These are phyloP conservation scores for Eumaeus atala DNA, from an alignment of 1,140 invertebrate genomes.

Conservation along the genomic window DNA sequence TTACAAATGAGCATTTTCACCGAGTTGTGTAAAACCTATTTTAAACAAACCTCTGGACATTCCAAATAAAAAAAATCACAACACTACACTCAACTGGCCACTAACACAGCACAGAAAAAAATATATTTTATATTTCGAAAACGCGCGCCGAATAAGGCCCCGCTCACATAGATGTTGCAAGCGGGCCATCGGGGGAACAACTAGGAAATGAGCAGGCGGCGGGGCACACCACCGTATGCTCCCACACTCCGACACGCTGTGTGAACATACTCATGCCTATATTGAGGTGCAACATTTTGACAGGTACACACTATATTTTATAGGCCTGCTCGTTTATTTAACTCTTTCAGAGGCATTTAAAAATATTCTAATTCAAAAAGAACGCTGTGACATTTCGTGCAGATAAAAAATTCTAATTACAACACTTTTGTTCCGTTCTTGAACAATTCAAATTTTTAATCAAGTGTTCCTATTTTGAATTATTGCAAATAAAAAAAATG, in stretches of 20 bases:
- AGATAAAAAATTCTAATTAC: background rate
- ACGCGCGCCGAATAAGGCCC: slow-evolving; percentile 61
- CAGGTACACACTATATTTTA: slow-evolving; percentile 52
- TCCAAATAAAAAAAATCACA: slow-evolving; percentile 30
- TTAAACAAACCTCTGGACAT: slow-evolving; percentile 30
- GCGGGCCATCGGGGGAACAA: slow-evolving; percentile 64
- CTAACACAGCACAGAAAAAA: slow-evolving; percentile 39
- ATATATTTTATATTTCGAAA: slow-evolving; percentile 43
- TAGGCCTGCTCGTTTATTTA: slow-evolving; percentile 20
- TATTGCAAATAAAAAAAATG: slow-evolving; percentile 34
- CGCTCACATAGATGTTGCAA: slow-evolving; percentile 68
- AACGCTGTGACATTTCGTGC: too few relatives aligned
- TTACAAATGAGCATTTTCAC: slow-evolving; percentile 14
- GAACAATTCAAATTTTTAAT: slow-evolving; percentile 30
- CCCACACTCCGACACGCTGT: slow-evolving; percentile 37
- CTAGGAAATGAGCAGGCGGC: slow-evolving; percentile 61
- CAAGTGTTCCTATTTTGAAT: slow-evolving; percentile 33
- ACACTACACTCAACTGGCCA: slow-evolving; percentile 37
- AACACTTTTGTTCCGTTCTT: background rate
- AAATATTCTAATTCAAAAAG: background rate
- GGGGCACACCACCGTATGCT: slow-evolving; percentile 40
- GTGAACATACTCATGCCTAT: slow-evolving; percentile 38
- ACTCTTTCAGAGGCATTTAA: background rate
- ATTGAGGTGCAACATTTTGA: slow-evolving; percentile 52
- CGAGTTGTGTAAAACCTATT: slow-evolving; percentile 35